These are phyloP conservation scores for Thysanoteuthis rhombus DNA, from an alignment of 2,888 invertebrate genomes.

Conservation along the genomic window DNA sequence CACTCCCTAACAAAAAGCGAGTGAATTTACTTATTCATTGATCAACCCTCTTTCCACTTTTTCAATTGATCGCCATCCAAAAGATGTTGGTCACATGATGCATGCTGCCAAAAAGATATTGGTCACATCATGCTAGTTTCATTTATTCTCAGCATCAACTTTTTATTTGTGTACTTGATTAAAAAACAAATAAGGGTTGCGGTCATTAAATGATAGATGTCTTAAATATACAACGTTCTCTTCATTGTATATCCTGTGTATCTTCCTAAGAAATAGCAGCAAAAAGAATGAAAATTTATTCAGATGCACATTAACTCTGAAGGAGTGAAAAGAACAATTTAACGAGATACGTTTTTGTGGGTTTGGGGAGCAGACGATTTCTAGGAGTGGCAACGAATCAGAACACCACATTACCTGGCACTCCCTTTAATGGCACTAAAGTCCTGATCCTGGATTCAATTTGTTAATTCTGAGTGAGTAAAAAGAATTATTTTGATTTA, in stretches of 20 bases:
- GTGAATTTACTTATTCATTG: too few relatives aligned
- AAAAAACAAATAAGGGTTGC: too few relatives aligned
- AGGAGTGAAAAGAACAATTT: not conserved
- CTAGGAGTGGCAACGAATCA: not conserved
- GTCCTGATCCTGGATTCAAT: not conserved
- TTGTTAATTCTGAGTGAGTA: not conserved
- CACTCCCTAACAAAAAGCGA: too few relatives aligned
- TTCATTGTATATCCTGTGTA: not conserved
- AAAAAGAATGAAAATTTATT: not conserved
- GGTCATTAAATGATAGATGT: too few relatives aligned
- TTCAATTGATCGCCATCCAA: too few relatives aligned
- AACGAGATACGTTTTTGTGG: not conserved
- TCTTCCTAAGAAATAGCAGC: too few relatives aligned
- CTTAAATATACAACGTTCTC: not conserved
- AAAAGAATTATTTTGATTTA: not conserved
- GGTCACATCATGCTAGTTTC: too few relatives aligned
- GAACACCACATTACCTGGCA: not conserved
- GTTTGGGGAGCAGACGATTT: not conserved
- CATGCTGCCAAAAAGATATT: too few relatives aligned
- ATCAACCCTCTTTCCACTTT: too few relatives aligned
- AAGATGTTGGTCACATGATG: too few relatives aligned
- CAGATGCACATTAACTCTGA: not conserved
- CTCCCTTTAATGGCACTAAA: not conserved
- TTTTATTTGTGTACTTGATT: too few relatives aligned
- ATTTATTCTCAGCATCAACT: too few relatives aligned